Base-by-base conservation (phyloP, 2,888 invertebrate species). In the Eretmocerus hayati region DNA sequence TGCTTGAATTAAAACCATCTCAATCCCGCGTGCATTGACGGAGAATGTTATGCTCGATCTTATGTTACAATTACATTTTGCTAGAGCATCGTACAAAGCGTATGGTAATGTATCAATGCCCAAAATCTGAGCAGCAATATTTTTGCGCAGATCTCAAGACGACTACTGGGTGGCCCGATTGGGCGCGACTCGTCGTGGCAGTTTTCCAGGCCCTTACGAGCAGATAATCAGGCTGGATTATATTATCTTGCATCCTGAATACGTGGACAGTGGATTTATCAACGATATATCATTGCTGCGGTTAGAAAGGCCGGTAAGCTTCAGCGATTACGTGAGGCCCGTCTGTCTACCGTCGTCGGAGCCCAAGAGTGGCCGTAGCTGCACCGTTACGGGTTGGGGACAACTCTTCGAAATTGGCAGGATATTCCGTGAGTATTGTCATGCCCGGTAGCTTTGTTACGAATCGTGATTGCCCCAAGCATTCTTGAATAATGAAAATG, bases 361-460 rank as follows among this genome's bases (percentile, higher is more conserved):
- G 37, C 78, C 83, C 1, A 76, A 76, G 21, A 81, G 84, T 55
- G 84, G 84, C 0, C 76, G 79, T 2, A 76, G 81, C 56, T 88
- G 88, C 67, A 87, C 87, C 0, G 85, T 87, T 16, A 80, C 87
- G 13, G 87, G 88, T 5, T 87, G 87, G 87, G 88, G 88, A 22
- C 87, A 87, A 64, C 75, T 87, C 1, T 85, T 83, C 60, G 87
- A 88, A 72, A 81, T 84, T 52, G 86, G 86, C 45, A 75, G 85
- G 52, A 83, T 87, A 48, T 87, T 87, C 67, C 88, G 87, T 88
- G 74, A 84, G 86, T 18, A 5, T 20, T 1, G n/a, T n/a, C n/a
- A n/a, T n/a, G n/a, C n/a, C n/a, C n/a, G n/a, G n/a, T n/a, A n/a
- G n/a, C n/a, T n/a, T n/a, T n/a, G n/a, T n/a, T n/a, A n/a, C n/a